phyloP scores from a whole-genome alignment of 2,888 invertebrate species.

The Drosophila tripunctata region DNA sequence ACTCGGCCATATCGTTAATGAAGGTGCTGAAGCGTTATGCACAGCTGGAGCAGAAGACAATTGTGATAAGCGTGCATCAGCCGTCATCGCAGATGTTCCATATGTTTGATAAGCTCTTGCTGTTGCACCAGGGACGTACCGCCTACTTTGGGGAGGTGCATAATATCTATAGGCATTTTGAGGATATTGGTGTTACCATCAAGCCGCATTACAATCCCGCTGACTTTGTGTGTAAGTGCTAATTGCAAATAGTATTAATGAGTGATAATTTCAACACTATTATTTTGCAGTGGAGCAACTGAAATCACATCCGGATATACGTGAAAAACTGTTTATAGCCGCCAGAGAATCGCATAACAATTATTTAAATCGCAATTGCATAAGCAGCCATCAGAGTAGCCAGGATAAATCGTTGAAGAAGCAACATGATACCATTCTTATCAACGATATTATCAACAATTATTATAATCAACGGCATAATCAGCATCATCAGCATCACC shows the following conservation, averaged over 20 bases:
- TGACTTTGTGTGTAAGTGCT: constrained; percentile 90
- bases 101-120: constrained; percentile 90
- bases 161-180: constrained; percentile 90
- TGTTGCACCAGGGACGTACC: constrained; percentile 89
- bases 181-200: constrained; percentile 88
- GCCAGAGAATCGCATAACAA: constrained; percentile 87
- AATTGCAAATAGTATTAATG: no score
- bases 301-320: constrained; percentile 88
- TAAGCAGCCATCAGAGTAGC: constrained; percentile 39
- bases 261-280: background rate
- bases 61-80: constrained; percentile 92
- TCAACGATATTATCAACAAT: constrained; percentile 79
- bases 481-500: constrained; percentile 35
- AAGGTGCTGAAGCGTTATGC: constrained; percentile 90
- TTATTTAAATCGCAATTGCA: constrained; percentile 80
- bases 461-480: constrained; percentile 73
- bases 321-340: constrained; percentile 88
- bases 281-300: constrained; percentile 88
- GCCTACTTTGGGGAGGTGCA: constrained; percentile 91
- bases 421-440: constrained; percentile 75
- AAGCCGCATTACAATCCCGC: constrained; percentile 93
- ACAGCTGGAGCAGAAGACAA: constrained; percentile 90
- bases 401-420: constrained; percentile 43
- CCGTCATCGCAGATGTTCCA: constrained; percentile 94
- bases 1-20: constrained; percentile 91